Percentiles rank a stretch among this genome's conserved stretches.
phyloP scores from a whole-genome alignment of 2,888 invertebrate genomes.

The Elysia crispata region DNA sequence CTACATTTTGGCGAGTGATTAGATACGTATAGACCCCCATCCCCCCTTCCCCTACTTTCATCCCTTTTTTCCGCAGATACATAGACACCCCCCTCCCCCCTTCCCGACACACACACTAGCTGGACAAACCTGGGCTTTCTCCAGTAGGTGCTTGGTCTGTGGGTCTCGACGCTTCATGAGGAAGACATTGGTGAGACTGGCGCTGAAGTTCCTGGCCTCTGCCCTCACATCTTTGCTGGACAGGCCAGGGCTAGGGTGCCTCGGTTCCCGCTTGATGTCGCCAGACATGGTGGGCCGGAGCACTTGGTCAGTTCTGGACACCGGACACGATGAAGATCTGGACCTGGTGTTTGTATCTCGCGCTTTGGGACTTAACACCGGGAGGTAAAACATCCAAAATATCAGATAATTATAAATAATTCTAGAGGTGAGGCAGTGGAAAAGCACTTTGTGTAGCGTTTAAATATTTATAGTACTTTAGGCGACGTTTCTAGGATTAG shows the following conservation, averaged over 20 bases:
- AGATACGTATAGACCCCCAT: no score
- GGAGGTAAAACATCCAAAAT: no score
- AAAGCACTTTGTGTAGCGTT: no score
- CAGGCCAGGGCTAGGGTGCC: no score
- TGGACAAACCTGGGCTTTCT: slow-evolving; percentile 61
- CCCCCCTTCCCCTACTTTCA: background rate
- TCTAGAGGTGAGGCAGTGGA: no score
- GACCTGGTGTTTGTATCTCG: background rate
- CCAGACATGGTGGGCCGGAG: slow-evolving; percentile 53
- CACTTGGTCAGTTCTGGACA: no score
- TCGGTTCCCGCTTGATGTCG: slow-evolving; percentile 49
- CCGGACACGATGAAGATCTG: no score
- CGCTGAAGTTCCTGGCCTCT: slow-evolving; percentile 69
- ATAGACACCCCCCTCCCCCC: background rate
- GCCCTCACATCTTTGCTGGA: slow-evolving; percentile 56
- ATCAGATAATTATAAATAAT: no score
- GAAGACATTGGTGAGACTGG: slow-evolving; percentile 68
- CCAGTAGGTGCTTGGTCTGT: slow-evolving; percentile 67
- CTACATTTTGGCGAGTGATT: no score
- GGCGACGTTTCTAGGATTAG: no score
- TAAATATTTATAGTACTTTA: no score
- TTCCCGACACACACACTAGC: background rate
- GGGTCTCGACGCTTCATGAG: slow-evolving; percentile 69
- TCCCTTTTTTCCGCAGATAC: background rate
- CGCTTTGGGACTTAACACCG: no score